Conservation (phyloP, 2,797 vertebrate genomes). For the Australoheros facetus region DNA sequence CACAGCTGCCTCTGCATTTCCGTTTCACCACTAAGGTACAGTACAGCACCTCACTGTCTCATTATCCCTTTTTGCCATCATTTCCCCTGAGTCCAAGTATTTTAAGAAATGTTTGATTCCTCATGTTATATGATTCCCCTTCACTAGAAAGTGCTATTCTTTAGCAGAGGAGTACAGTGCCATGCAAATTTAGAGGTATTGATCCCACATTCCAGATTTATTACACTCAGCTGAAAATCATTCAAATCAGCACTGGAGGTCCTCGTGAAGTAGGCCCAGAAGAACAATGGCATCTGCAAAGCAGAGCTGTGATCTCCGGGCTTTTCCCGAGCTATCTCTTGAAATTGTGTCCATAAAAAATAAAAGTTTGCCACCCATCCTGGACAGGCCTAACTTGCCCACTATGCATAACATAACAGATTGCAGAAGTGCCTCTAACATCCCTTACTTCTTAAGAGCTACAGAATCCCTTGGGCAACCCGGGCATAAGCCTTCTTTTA, state of each 20-base stretch:
- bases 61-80: neutral
- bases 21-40: neutral
- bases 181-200: neutral
- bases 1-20: neutral
- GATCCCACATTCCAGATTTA: neutral
- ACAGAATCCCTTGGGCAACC: neutral
- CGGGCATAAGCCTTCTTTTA: neutral
- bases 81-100: neutral
- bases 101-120: neutral
- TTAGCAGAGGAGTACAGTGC: neutral
- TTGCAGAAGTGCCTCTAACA: neutral
- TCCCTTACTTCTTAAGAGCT: neutral
- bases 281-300: neutral
- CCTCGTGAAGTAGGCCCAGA: neutral
- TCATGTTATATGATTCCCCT: neutral
- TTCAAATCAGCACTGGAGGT: neutral
- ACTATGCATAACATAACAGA: neutral
- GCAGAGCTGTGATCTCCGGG: neutral
- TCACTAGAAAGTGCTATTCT: neutral
- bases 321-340: neutral
- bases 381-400: neutral
- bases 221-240: neutral
- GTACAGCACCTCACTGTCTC: neutral
- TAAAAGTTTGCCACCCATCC: neutral
- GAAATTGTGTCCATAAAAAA: neutral